Conservation (phyloP, 2,888 invertebrate genomes). For the Heliconius charithonia region DNA sequence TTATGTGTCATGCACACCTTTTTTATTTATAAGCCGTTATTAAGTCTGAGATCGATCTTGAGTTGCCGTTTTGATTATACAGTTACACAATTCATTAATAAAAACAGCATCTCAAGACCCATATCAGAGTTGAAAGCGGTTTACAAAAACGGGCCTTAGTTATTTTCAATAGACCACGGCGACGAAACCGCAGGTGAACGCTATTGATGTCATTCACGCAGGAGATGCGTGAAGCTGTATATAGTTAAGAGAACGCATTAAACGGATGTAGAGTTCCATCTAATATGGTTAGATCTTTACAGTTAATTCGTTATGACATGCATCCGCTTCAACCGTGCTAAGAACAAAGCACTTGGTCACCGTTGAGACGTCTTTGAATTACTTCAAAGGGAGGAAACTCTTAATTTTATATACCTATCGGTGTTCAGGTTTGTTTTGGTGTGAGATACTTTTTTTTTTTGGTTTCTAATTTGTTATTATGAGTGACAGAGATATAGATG, state of each 20-base stretch:
- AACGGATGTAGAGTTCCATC: constrained; percentile 15
- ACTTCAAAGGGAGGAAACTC: constrained; percentile 26
- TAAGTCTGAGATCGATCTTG: too few relatives aligned
- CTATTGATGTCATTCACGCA: too few relatives aligned
- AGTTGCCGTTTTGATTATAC: too few relatives aligned
- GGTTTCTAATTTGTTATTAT: neutral
- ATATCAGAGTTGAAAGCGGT: too few relatives aligned
- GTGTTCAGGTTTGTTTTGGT: neutral
- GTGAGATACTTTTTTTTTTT: neutral
- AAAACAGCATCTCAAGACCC: too few relatives aligned
- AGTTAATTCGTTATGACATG: constrained; percentile 68
- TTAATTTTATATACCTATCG: constrained; percentile 5
- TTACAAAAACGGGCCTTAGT: too few relatives aligned
- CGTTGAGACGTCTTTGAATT: constrained; percentile 4
- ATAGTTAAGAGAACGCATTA: neutral
- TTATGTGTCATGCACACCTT: too few relatives aligned
- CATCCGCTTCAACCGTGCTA: constrained; percentile 60
- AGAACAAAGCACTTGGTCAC: constrained; percentile 49
- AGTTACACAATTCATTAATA: too few relatives aligned
- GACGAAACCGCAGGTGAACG: too few relatives aligned
- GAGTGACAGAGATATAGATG: too few relatives aligned
- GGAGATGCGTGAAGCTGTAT: neutral
- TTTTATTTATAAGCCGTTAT: neutral
- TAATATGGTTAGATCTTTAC: constrained; percentile 36
- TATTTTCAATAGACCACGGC: too few relatives aligned